These are phyloP conservation scores for Drosophila ananassae DNA, from an alignment of 1,140 invertebrate genomes.

Conservation along the genomic window DNA sequence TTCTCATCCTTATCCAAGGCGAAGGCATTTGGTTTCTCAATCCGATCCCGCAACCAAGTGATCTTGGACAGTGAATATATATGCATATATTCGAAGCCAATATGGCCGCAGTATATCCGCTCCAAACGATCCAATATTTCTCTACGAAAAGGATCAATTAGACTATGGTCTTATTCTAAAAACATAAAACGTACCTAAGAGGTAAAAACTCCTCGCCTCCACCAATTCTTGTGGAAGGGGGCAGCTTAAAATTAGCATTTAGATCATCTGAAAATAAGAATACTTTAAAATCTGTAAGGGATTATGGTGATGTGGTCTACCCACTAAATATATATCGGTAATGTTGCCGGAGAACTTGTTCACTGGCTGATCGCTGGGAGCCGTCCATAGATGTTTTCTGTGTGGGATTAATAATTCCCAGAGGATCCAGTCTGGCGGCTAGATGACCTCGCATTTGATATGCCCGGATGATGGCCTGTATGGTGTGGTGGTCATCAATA, in stretches of 20 bases:
- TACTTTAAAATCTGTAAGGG: neutral
- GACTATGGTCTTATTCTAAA: neutral
- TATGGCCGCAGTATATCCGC: slow-evolving; percentile 87
- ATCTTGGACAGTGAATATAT: slow-evolving; percentile 91
- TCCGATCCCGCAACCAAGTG: slow-evolving; percentile 91
- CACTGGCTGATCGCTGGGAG: slow-evolving; percentile 85
- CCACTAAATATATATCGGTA: slow-evolving; percentile 63
- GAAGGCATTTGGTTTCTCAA: slow-evolving; percentile 88
- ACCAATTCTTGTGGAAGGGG: slow-evolving; percentile 64
- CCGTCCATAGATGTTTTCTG: slow-evolving; percentile 32
- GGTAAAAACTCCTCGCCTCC: slow-evolving; percentile 59
- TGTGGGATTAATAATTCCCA: slow-evolving; percentile 87
- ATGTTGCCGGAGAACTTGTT: slow-evolving; percentile 67
- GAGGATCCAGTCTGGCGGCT: slow-evolving; percentile 96
- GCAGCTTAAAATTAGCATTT: slow-evolving; percentile 65
- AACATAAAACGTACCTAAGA: slow-evolving; percentile 45
- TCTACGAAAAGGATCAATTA: slow-evolving; percentile 71
- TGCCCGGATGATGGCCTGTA: slow-evolving; percentile 98
- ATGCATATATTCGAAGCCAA: slow-evolving; percentile 96
- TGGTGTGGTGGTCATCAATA: slow-evolving; percentile 98
- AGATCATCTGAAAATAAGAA: slow-evolving; percentile 45
- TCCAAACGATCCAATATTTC: slow-evolving; percentile 93
- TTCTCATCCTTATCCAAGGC: slow-evolving; percentile 48
- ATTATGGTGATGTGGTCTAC: neutral
- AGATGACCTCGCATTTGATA: slow-evolving; percentile 98